These are phyloP conservation scores for Coelogynopora nodosa DNA, from an alignment of 2,888 invertebrate genomes.

Conservation along the genomic window DNA sequence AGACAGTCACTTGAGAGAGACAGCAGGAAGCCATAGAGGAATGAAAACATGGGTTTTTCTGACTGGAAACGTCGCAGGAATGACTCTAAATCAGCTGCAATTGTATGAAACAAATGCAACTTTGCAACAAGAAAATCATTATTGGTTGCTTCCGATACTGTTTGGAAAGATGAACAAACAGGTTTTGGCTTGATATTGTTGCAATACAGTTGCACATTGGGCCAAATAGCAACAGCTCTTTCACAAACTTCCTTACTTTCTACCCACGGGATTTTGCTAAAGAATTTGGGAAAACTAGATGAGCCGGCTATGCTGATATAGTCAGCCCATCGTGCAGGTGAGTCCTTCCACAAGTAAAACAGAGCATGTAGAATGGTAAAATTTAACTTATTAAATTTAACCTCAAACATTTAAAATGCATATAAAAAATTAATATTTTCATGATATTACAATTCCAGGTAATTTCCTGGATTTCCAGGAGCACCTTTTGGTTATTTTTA, in stretches of 20 bases:
- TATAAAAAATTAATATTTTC: too few relatives aligned
- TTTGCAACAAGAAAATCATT: background rate
- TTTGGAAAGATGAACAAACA: background rate
- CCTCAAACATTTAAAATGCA: too few relatives aligned
- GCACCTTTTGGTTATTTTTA: too few relatives aligned
- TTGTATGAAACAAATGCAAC: background rate
- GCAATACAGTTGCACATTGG: background rate
- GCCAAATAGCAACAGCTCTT: background rate
- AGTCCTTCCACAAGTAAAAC: background rate
- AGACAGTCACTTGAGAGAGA: background rate
- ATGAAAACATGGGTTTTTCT: conserved; percentile 12
- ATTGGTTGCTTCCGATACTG: background rate
- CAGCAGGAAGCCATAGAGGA: background rate
- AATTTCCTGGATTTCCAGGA: too few relatives aligned
- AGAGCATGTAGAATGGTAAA: background rate
- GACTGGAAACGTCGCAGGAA: background rate
- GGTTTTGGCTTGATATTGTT: background rate
- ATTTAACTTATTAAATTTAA: too few relatives aligned
- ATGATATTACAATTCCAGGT: too few relatives aligned
- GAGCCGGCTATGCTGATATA: background rate
- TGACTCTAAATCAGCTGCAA: background rate
- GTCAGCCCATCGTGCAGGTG: background rate
- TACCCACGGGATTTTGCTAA: background rate
- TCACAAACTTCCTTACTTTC: background rate
- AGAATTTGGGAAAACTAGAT: background rate